Conservation (phyloP, 2,797 vertebrate species). For the Aotus griseimembra region DNA sequence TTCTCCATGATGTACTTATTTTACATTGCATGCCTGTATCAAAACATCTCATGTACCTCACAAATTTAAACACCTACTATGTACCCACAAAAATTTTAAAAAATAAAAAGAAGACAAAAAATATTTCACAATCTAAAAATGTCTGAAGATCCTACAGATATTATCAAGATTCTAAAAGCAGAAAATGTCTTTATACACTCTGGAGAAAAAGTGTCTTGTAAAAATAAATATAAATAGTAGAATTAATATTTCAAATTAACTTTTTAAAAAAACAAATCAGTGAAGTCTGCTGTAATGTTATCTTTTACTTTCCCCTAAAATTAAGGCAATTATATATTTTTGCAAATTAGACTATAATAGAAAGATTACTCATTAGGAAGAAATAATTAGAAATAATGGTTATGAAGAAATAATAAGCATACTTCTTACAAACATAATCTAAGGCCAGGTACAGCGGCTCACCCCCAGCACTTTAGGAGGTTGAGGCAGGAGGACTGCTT, state of each 20-base stretch:
- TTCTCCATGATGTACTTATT: not conserved
- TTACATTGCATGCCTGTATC: not conserved
- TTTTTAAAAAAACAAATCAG: constrained; percentile 14
- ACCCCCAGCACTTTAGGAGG: too few species aligned
- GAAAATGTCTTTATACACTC: not conserved
- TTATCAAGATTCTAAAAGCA: not conserved
- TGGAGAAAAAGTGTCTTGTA: not conserved
- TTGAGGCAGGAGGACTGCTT: too few species aligned
- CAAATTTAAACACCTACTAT: not conserved
- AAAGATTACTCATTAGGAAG: not conserved
- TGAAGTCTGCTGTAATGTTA: not conserved
- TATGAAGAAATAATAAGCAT: not conserved
- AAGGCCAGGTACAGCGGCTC: too few species aligned
- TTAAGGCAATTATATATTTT: not conserved
- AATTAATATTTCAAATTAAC: constrained; percentile 10
- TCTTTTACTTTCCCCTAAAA: not conserved
- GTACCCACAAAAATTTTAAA: not conserved
- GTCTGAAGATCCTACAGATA: not conserved
- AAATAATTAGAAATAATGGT: not conserved
- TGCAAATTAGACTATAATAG: not conserved
- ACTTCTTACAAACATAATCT: not conserved
- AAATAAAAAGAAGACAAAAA: not conserved
- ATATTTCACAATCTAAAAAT: not conserved
- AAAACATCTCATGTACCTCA: not conserved
- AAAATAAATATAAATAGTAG: not conserved